phyloP scores from a whole-genome alignment of 2,113 vertebrate genomes.

The Hypocryptadius cinnamomeus region DNA sequence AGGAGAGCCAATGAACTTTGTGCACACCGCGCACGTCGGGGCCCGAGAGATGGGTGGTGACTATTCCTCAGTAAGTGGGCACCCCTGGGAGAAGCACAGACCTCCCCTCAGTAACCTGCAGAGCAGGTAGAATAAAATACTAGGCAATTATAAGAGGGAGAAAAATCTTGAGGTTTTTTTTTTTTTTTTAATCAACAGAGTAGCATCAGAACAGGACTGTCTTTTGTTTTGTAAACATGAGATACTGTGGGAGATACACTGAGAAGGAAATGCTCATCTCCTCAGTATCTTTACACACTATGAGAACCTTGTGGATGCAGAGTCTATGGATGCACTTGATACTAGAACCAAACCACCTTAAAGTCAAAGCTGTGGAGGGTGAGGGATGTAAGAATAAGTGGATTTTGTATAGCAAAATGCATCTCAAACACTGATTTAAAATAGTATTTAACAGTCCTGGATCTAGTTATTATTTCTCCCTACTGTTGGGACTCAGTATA shows the following conservation, averaged over 20 bases:
- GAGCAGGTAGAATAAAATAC: not conserved
- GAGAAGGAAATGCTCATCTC: not conserved
- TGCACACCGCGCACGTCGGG: constrained; percentile 87
- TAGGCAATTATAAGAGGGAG: not conserved
- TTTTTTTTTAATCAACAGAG: not conserved
- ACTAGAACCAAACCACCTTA: not conserved
- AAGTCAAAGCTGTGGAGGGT: not conserved
- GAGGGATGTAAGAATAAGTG: not conserved
- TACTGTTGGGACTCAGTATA: not conserved
- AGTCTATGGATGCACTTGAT: not conserved
- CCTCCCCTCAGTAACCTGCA: not conserved
- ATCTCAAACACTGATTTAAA: not conserved
- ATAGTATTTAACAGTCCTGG: not conserved
- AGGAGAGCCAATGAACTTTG: constrained; percentile 88
- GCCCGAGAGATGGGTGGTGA: constrained; percentile 78
- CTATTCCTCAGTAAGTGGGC: constrained; percentile 71
- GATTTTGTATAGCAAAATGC: not conserved
- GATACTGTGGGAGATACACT: not conserved
- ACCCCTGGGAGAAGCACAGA: not conserved
- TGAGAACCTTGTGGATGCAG: not conserved
- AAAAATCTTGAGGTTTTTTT: not conserved
- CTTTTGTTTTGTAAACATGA: not conserved
- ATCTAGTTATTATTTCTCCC: not conserved
- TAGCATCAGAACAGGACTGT: not conserved
- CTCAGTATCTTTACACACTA: not conserved